A percentile compares a stretch with the other conserved stretches of the same genome.
Evolutionary conservation across 2,797 vertebrate species (phyloP).

Genomic region (Ammospiza maritima): DNA sequence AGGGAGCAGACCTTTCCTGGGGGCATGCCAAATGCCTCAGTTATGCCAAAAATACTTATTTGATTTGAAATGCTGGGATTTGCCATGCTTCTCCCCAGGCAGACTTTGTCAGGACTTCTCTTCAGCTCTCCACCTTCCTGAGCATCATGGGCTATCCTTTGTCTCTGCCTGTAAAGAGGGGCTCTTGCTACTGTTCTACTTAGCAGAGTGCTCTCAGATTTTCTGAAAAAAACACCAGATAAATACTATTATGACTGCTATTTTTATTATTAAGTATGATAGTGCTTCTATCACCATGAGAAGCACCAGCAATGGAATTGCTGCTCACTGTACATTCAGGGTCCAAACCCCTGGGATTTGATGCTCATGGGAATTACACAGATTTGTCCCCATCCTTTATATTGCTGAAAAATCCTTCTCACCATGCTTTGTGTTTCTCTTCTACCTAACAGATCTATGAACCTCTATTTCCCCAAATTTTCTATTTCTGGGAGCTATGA

Average conservation of each 20-base stretch:
- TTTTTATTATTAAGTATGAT: not conserved
- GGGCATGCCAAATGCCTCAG: not conserved
- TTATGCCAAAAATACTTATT: not conserved
- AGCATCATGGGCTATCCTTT: fast-evolving
- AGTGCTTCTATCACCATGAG: not conserved
- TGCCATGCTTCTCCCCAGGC: not conserved
- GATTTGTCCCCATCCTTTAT: not conserved
- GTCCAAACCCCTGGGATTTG: not conserved
- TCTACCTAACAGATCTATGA: not conserved
- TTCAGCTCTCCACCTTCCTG: not conserved
- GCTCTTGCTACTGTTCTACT: not conserved
- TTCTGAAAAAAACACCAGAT: not conserved
- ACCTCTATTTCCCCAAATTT: slow-evolving; percentile 71
- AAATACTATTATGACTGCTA: not conserved
- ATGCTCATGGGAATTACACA: not conserved
- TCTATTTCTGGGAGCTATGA: slow-evolving; percentile 63
- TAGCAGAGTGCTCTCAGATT: not conserved
- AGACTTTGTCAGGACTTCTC: not conserved
- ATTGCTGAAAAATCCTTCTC: not conserved
- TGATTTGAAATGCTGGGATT: not conserved
- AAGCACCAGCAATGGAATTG: not conserved
- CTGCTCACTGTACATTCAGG: not conserved
- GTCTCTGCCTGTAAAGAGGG: not conserved
- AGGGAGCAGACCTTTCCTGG: not conserved
- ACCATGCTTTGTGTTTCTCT: not conserved